phyloP scores from a whole-genome alignment of 2,888 invertebrate genomes.

The Minunthozetes semirufus region DNA sequence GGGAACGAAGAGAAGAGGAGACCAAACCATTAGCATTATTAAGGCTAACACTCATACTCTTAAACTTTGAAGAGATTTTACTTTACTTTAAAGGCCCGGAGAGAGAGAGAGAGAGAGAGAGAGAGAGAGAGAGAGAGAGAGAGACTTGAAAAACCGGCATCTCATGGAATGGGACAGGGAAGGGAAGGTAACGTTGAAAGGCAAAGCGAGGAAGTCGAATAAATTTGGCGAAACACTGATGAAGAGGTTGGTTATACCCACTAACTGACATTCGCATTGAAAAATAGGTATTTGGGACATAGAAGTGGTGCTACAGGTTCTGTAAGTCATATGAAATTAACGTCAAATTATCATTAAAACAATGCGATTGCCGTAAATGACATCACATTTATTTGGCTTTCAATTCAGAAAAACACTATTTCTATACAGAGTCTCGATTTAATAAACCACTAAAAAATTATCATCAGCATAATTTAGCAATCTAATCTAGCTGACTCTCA shows the following conservation, averaged over 20 bases:
- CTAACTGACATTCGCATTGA: conserved; percentile 31
- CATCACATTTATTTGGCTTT: neutral
- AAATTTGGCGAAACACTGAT: conserved; percentile 4
- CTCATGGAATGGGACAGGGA: neutral
- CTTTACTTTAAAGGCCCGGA: conserved; percentile 21
- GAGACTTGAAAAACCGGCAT: conserved; percentile 14
- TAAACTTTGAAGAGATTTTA: neutral
- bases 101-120: conserved; percentile 24
- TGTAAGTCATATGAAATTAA: conserved; percentile 16
- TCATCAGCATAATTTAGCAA: too few species aligned
- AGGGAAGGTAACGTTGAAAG: neutral
- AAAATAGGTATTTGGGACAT: conserved; percentile 24
- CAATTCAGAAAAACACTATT: neutral
- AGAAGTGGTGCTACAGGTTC: conserved; percentile 21
- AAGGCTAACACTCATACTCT: neutral
- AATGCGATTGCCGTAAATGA: conserved; percentile 7
- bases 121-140: conserved; percentile 13
- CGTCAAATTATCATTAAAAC: conserved; percentile 10
- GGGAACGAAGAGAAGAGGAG: neutral
- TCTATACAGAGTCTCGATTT: too few species aligned
- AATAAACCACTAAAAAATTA: too few species aligned
- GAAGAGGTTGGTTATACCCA: conserved; percentile 1
- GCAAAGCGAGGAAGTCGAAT: neutral
- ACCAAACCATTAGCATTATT: too few species aligned
- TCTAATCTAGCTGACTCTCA: too few species aligned